These are phyloP conservation scores for Calliopsis andreniformis DNA, from an alignment of 1,140 invertebrate genomes.

Conservation along the genomic window DNA sequence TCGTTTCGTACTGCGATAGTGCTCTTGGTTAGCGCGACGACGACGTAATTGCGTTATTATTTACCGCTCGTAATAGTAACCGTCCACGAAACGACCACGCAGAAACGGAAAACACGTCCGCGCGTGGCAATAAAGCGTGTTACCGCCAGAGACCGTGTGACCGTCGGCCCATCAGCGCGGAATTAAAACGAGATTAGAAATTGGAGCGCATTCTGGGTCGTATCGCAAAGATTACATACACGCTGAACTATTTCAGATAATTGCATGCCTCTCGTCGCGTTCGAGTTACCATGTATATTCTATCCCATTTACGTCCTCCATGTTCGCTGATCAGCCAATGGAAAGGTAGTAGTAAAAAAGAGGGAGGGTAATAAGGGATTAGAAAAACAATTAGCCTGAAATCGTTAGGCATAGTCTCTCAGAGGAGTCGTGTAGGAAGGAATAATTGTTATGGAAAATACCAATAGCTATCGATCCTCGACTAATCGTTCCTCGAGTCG, in stretches of 20 bases:
- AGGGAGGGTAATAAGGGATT: background rate
- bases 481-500: background rate
- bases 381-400: background rate
- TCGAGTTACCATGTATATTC: background rate
- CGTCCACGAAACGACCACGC: background rate
- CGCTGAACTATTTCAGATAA: background rate
- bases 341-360: too few relatives aligned
- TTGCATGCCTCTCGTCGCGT: background rate
- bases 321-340: too few relatives aligned
- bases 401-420: too few relatives aligned
- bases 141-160: background rate
- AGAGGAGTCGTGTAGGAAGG: background rate
- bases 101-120: conserved; percentile 4
- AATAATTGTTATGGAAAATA: conserved; percentile 5
- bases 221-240: background rate
- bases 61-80: conserved; percentile 53
- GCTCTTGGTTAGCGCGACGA: conserved; percentile 11
- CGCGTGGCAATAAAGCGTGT: background rate
- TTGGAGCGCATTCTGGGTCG: conserved; percentile 5
- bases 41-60: conserved; percentile 59
- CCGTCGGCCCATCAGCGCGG: background rate
- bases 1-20: conserved; percentile 34
- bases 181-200: conserved; percentile 24
- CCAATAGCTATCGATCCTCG: background rate
- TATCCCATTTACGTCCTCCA: background rate